A percentile compares a stretch with the other conserved stretches of the same genome.
Evolutionary conservation across 2,113 vertebrate species (phyloP).

Genomic region (Oncorhynchus nerka): DNA sequence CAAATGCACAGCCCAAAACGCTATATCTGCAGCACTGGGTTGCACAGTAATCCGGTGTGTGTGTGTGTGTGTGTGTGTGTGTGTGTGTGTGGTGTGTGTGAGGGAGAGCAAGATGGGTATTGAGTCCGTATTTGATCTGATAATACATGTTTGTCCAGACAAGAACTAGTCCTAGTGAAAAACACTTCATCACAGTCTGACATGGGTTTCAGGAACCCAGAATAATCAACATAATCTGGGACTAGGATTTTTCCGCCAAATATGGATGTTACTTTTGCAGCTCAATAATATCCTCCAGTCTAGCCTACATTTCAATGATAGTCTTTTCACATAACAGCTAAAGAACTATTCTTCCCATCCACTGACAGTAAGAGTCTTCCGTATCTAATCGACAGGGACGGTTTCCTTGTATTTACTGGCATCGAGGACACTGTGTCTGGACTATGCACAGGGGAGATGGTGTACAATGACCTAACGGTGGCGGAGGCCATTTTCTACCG

Average conservation of each 20-base stretch:
- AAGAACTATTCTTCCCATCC: background rate
- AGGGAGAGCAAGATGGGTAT: background rate
- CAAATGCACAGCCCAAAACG: too few relatives aligned
- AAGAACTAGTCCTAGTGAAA: background rate
- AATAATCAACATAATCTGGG: background rate
- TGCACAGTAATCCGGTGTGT: background rate
- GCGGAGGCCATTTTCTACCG: background rate
- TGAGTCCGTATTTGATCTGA: slow-evolving; percentile 5
- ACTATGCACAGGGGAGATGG: slow-evolving; percentile 50
- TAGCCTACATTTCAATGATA: background rate
- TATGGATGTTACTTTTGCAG: background rate
- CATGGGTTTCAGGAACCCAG: slow-evolving; percentile 9
- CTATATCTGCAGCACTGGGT: too few relatives aligned
- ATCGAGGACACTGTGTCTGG: slow-evolving; percentile 12
- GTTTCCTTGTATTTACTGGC: slow-evolving; percentile 55
- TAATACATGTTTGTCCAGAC: slow-evolving; percentile 26
- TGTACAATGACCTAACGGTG: slow-evolving; percentile 45
- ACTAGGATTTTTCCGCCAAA: background rate
- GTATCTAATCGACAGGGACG: background rate
- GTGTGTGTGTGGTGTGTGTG: background rate
- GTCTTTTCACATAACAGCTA: background rate
- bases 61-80: background rate
- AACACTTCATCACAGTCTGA: slow-evolving; percentile 3
- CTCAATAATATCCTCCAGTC: background rate
- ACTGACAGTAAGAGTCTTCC: background rate